Base-by-base conservation (phyloP, 1,140 invertebrate species). In the Drosophila athabasca region DNA sequence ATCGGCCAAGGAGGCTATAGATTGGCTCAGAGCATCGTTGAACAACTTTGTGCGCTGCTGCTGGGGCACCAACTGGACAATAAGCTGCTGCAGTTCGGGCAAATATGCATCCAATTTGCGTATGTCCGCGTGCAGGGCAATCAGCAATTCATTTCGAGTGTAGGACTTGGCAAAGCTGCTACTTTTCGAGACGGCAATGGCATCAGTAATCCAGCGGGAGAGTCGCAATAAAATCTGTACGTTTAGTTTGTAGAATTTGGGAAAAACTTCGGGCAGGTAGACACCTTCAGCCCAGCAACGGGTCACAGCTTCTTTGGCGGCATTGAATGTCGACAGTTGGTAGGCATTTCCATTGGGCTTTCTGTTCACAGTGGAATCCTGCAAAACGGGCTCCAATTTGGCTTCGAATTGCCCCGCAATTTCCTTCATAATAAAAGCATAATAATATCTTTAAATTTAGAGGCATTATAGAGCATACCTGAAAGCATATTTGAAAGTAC, bases 401-500 rank as follows among this genome's bases (percentile, higher is more conserved):
- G 64, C 65, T 57, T 92, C 92, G 51, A 95, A 92, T 9, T 80
- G 90, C 72, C 95, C 95, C 50, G 95, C 97, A 90, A 98, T 96
- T 93, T 98, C 96, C 94, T 68, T 13, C 5, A 11, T 11, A 39
- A 39, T 88, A 17, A 13, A 24, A 60, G 39, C 29, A 22, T 9
- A 22, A 48, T n/a, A 7, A 0, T 17, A 26, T 19, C 46, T 8
- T 6, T 17, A 3, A 7, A 43, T 6, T 8, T 9, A 19, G 0
- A 8, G 7, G 11, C 0, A n/a, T 43, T 13, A 7, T 29, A 15
- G 13, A n/a, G 0, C 49, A 24, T 50, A 90, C 90, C 72, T 98
- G 97, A 93, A 97, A 96, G 72, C 95, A 93, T 82, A 99, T 97
- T 93, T 99, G 97, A 92, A 97, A 99, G 92, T 99, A 98, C 15